Evolutionary conservation across 2,888 invertebrate species (phyloP).

Genomic region (Entomobrya multifasciata): DNA sequence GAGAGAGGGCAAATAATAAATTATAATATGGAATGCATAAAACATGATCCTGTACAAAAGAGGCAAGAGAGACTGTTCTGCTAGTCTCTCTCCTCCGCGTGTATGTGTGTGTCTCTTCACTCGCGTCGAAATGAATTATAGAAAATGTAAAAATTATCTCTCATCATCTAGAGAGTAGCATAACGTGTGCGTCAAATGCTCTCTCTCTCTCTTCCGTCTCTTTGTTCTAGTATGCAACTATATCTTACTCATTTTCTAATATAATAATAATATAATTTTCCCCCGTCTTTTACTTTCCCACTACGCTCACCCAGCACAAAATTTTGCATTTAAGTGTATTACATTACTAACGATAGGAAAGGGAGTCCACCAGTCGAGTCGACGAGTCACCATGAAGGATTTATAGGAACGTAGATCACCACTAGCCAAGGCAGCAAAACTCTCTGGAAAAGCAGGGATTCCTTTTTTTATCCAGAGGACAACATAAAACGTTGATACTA

Average conservation of each 20-base stretch:
- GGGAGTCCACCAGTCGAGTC: conserved; percentile 1
- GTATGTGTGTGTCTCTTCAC: neutral
- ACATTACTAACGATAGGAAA: neutral
- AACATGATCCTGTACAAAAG: conserved; percentile 45
- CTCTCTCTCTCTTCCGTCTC: neutral
- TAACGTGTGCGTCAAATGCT: conserved; percentile 15
- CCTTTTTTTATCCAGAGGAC: conserved; percentile 17
- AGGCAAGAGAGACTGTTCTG: conserved; percentile 12
- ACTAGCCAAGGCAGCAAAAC: neutral
- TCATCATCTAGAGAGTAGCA: neutral
- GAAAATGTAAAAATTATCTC: conserved; percentile 34
- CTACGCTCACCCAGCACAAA: neutral
- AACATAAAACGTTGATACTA: conserved; percentile 32
- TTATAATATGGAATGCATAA: conserved; percentile 55
- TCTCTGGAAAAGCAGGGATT: conserved; percentile 15
- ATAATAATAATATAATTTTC: neutral
- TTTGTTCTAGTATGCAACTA: neutral
- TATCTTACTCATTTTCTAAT: neutral
- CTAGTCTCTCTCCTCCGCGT: neutral
- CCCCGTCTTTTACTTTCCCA: neutral
- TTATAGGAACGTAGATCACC: conserved; percentile 55
- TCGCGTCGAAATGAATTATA: conserved; percentile 32
- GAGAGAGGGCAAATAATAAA: conserved; percentile 46
- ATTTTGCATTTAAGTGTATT: neutral
- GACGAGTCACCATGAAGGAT: conserved; percentile 51